Percentiles rank a stretch among this genome's conserved stretches.
Conservation (phyloP, 2,888 invertebrate species). For the Deroplatys truncata region DNA sequence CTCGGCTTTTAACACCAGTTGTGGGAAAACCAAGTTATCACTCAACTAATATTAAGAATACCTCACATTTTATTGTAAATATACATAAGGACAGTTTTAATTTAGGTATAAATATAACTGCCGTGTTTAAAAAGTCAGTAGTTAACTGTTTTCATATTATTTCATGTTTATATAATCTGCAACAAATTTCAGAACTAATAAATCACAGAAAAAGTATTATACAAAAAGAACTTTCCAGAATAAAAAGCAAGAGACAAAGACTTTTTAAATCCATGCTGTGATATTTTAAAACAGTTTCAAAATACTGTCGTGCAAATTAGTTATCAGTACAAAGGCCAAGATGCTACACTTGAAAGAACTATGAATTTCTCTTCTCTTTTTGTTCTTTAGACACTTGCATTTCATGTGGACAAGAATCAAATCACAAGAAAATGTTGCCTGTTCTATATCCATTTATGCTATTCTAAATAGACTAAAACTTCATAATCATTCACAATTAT, state of each 20-base stretch:
- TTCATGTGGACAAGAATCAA: not conserved
- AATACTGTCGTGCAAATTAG: not conserved
- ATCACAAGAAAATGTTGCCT: not conserved
- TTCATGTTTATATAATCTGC: not conserved
- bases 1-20: not conserved
- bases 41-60: not conserved
- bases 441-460: not conserved
- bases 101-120: slow-evolving; percentile 22
- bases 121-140: slow-evolving; percentile 7
- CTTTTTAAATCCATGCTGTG: not conserved
- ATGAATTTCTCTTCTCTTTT: not conserved
- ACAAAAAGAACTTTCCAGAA: slow-evolving; percentile 10
- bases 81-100: slow-evolving; percentile 20
- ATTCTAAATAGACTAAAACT: not conserved
- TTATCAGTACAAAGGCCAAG: slow-evolving; percentile 13
- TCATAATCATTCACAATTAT: not conserved
- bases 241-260: slow-evolving; percentile 1
- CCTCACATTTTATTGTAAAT: slow-evolving; percentile 23
- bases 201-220: slow-evolving; percentile 7
- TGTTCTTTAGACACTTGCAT: not conserved
- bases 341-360: not conserved
- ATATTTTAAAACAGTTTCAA: not conserved
- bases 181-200: not conserved
- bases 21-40: not conserved
- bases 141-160: not conserved